Base-by-base conservation (phyloP, 2,797 vertebrate genomes). In the Pangasius larnaudii region DNA sequence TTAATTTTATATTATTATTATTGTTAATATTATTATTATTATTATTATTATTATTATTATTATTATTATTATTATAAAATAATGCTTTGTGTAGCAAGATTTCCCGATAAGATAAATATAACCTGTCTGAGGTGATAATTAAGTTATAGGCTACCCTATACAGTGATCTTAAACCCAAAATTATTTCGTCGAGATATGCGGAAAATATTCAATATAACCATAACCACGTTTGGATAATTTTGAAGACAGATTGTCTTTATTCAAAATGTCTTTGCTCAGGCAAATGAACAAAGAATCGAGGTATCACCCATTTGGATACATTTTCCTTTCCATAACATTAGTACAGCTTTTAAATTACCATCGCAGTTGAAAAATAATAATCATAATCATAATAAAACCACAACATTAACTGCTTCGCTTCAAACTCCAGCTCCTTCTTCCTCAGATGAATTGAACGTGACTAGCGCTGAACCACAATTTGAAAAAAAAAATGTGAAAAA, bases 211-310 rank as follows among this genome's bases (percentile, higher is more conserved):
- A 46, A 46, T 46, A 46, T 46, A 46, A 92, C 91, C 85, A 90
- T 93, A 91, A 96, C 93, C 95, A 93, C 39, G 85, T 89, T 92
- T 92, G 89, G 91, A 91, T 92, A 86, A 94, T 97, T 82, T 95
- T 85, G 81, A 97, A 96, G 97, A 98, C 98, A 98, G 97, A 98
- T 98, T 98, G 97, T 98, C 98, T 99, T 99, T 98, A 99, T 99
- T 99, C 95, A 96, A 98, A 98, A 98, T 89, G 94, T 94, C 97
- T 98, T 97, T 97, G 97, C 97, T 97, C 97, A 56, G 95, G 96
- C 96, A 97, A 95, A 96, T 95, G 96, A 98, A 98, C 97, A 97
- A 97, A 96, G 96, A 96, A 94, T 96, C 92, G 97, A 97, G 97
- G 96, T 96, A 96, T 97, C 96, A 97, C 96, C 96, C 96, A 97